Evolutionary conservation across 2,888 invertebrate species (phyloP), one percentile per base, ranked within the genome.

Genomic region (Rhingia rostrata): DNA sequence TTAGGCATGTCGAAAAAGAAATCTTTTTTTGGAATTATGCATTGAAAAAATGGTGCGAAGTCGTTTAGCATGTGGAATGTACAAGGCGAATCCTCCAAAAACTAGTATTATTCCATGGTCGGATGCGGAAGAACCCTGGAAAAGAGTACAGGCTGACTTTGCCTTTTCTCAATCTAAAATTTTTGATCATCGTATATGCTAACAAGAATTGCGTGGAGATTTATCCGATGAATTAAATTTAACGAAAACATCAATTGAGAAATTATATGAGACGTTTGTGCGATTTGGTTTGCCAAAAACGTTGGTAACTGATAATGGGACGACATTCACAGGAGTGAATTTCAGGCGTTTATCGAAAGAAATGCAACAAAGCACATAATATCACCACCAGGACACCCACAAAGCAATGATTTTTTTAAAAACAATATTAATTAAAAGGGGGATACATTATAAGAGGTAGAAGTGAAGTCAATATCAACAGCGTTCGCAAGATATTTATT

Each of bases 391-490:
- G 49, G 63, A 3, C 63, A 63, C n/a, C 49, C 49, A 0, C 63
- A 49, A 51, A 63, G 61, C 61, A 63, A 63, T 22, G 41, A n/a
- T n/a, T n/a, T n/a, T n/a, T n/a, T n/a, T n/a, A 41, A 66, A 14
- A 53, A 51, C 41, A 53, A 32, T 9, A 51, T 66, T 7, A 51
- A 32, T n/a, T n/a, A n/a, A 47, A 4, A 47, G 47, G 10, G 47
- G 14, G 33, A n/a, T 37, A n/a, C n/a, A n/a, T n/a, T n/a, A n/a
- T n/a, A n/a, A n/a, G n/a, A n/a, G n/a, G n/a, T n/a, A n/a, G n/a
- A n/a, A n/a, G n/a, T n/a, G 22, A 22, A 63, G 35, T 49, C 63
- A 22, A 45, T 64, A 14, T 1, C 53, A n/a, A 53, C 10, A 4
- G 66, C 66, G 9, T 10, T 53, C 6, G 30, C 51, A 39, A n/a